These are phyloP conservation scores for Callocephalon fimbriatum DNA, from an alignment of 2,113 vertebrate genomes.

Conservation along the genomic window DNA sequence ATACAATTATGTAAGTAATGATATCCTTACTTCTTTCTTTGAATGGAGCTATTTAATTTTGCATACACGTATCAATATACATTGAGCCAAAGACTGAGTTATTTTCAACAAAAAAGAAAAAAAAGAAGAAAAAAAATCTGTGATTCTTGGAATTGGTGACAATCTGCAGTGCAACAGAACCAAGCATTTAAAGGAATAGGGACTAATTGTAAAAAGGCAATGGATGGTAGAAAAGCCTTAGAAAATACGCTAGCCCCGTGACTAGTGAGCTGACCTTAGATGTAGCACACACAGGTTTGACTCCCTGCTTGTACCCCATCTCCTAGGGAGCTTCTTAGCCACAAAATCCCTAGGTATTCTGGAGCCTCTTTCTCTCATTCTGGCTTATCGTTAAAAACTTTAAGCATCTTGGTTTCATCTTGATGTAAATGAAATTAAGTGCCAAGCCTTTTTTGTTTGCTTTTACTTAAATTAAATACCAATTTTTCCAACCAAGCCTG, in stretches of 20 bases:
- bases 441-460: background rate
- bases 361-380: background rate
- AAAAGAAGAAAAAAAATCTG: background rate
- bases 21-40: background rate
- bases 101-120: background rate
- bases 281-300: accelerated
- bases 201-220: background rate
- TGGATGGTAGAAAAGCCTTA: background rate
- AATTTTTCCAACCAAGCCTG: background rate
- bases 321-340: background rate
- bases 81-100: background rate
- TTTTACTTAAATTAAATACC: background rate
- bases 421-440: background rate
- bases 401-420: background rate
- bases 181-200: background rate
- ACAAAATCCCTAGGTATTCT: background rate
- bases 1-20: background rate
- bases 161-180: background rate
- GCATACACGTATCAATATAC: background rate
- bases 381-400: background rate
- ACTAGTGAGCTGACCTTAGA: background rate
- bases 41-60: background rate
- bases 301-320: background rate
- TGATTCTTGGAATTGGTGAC: background rate
- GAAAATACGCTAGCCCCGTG: background rate